Evolutionary conservation across 2,797 vertebrate genomes (phyloP).

Genomic region (Rhodeus uyekii): DNA sequence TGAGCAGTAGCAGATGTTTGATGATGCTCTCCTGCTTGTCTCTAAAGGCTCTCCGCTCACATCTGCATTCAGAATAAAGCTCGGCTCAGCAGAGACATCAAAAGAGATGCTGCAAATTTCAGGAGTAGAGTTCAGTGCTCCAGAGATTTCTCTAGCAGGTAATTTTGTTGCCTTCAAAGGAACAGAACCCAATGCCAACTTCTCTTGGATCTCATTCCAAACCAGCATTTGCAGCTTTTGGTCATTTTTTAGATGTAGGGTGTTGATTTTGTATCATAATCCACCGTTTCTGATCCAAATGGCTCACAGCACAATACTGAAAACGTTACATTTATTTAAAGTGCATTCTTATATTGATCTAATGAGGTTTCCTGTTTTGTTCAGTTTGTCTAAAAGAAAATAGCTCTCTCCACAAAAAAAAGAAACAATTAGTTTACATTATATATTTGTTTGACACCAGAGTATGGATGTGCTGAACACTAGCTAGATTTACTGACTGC

Average conservation of each 20-base stretch:
- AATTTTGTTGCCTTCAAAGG: slow-evolving; percentile 68
- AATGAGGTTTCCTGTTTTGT: not conserved
- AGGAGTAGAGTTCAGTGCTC: slow-evolving; percentile 59
- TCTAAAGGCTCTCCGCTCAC: slow-evolving; percentile 57
- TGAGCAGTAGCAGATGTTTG: slow-evolving; percentile 54
- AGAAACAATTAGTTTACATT: not conserved
- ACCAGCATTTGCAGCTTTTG: slow-evolving; percentile 62
- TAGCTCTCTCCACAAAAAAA: not conserved
- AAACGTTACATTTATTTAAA: not conserved
- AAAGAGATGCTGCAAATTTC: slow-evolving; percentile 64
- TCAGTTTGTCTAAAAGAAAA: too few species aligned
- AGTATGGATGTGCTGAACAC: not conserved
- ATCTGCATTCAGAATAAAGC: slow-evolving; percentile 70
- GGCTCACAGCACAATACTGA: not conserved
- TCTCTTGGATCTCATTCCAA: slow-evolving; percentile 67
- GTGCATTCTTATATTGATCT: not conserved
- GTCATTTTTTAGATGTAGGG: slow-evolving; percentile 60
- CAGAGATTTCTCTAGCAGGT: slow-evolving; percentile 63
- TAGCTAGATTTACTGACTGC: too few species aligned
- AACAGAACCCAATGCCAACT: slow-evolving; percentile 62
- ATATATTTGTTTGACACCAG: not conserved
- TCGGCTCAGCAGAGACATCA: slow-evolving; percentile 68
- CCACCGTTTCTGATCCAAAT: not conserved
- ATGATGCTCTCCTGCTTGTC: too few species aligned
- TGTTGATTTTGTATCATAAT: slow-evolving; percentile 64